Conservation (phyloP, 2,113 vertebrate species). For the Ahaetulla prasina region DNA sequence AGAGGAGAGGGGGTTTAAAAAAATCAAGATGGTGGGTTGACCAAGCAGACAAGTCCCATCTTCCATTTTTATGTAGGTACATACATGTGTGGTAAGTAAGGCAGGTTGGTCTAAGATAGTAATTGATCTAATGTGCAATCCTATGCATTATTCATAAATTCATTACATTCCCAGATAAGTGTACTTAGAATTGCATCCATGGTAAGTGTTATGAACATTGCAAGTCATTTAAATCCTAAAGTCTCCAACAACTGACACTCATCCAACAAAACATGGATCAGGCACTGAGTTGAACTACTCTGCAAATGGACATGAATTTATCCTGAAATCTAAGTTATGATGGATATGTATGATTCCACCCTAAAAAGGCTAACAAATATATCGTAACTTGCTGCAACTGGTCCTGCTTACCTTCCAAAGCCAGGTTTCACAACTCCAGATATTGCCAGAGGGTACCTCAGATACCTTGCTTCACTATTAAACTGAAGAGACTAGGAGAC, state of each 20-base stretch:
- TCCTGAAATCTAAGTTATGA: neutral
- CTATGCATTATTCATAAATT: neutral
- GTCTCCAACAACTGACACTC: neutral
- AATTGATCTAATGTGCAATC: neutral
- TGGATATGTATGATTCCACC: neutral
- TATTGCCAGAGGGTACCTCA: neutral
- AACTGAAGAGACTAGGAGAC: neutral
- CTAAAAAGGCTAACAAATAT: neutral
- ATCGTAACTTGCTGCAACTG: neutral
- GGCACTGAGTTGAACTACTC: neutral
- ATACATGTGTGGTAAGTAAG: neutral
- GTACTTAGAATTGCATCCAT: neutral
- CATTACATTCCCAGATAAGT: neutral
- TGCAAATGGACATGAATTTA: neutral
- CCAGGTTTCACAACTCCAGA: neutral
- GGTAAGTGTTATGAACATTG: neutral
- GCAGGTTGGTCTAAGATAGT: neutral
- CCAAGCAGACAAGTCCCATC: neutral
- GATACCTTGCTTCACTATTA: neutral
- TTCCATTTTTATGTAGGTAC: neutral
- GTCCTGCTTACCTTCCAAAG: neutral
- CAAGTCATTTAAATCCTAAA: neutral
- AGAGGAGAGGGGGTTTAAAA: neutral
- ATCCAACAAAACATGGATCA: neutral
- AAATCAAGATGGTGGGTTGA: neutral